phyloP scores from a whole-genome alignment of 2,888 invertebrate genomes.

The Gandaritis pyraliata region DNA sequence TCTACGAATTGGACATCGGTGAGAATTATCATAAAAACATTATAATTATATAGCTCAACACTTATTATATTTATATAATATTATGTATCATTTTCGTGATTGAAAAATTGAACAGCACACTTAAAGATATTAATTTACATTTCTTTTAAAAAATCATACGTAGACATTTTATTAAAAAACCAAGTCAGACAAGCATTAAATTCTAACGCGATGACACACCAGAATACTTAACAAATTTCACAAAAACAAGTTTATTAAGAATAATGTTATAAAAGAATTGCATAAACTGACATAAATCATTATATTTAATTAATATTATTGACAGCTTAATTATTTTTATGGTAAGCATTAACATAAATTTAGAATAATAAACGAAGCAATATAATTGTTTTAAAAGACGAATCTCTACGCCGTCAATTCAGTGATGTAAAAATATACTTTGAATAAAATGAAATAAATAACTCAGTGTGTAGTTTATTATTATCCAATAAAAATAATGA shows the following conservation, averaged over 20 bases:
- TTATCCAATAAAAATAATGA: conserved; percentile 34
- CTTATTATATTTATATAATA: too few species aligned
- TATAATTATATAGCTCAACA: not conserved
- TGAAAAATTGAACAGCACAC: too few species aligned
- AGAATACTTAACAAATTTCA: not conserved
- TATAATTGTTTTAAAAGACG: conserved; percentile 65
- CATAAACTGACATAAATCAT: not conserved
- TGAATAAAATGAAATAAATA: conserved; percentile 61
- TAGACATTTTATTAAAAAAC: too few species aligned
- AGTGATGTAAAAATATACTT: conserved; percentile 75
- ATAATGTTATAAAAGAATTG: too few species aligned
- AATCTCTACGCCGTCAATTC: conserved; percentile 83
- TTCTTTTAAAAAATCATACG: too few species aligned
- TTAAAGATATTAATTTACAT: too few species aligned
- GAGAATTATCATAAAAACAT: conserved; percentile 77
- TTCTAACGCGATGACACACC: not conserved
- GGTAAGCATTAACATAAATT: conserved; percentile 61
- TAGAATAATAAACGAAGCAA: conserved; percentile 62
- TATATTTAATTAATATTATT: not conserved
- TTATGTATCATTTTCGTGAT: too few species aligned
- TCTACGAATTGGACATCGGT: conserved; percentile 72
- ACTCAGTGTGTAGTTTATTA: conserved; percentile 55
- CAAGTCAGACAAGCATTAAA: too few species aligned
- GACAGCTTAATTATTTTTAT: conserved; percentile 30
- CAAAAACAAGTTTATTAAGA: too few species aligned